Percentiles rank a stretch among this genome's conserved stretches.
Evolutionary conservation across 2,888 invertebrate species (phyloP).

Genomic region (Cataglyphis rosenhaueri): DNA sequence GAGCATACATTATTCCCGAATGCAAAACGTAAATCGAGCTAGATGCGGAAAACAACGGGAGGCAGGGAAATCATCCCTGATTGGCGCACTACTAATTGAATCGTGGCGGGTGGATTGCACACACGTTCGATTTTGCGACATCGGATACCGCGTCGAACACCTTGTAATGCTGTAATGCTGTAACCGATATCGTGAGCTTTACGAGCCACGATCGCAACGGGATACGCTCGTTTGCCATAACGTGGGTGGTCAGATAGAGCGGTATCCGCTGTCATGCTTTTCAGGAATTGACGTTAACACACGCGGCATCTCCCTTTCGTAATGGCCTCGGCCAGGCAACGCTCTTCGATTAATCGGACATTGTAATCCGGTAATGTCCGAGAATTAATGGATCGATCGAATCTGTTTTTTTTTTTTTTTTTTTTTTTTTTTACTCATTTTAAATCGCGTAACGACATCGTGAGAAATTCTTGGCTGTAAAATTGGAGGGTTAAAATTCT

Average conservation of each 20-base stretch:
- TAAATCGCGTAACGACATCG: not conserved
- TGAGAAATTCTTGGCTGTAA: not conserved
- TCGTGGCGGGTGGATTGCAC: constrained; percentile 28
- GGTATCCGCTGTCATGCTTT: constrained; percentile 62
- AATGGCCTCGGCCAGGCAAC: constrained; percentile 10
- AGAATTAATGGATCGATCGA: constrained; percentile 17
- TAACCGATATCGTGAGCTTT: constrained; percentile 66
- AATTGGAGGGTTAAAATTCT: not conserved
- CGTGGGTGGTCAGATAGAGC: constrained; percentile 61
- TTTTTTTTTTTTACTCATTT: not conserved
- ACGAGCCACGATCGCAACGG: constrained; percentile 59
- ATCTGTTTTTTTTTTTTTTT: not conserved
- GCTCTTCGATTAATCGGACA: constrained; percentile 43
- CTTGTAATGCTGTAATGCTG: constrained; percentile 61
- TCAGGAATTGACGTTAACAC: constrained; percentile 60
- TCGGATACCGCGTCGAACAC: constrained; percentile 60
- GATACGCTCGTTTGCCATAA: constrained; percentile 64
- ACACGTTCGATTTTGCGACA: constrained; percentile 62
- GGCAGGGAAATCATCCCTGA: constrained; percentile 63
- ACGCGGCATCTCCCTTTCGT: constrained; percentile 30
- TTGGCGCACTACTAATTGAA: constrained; percentile 73
- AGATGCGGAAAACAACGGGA: constrained; percentile 66
- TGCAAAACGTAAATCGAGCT: constrained; percentile 60
- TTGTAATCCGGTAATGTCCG: constrained; percentile 1
- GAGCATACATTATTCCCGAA: constrained; percentile 31